Conservation (phyloP, 2,113 vertebrate genomes). For the Piprites chloris region DNA sequence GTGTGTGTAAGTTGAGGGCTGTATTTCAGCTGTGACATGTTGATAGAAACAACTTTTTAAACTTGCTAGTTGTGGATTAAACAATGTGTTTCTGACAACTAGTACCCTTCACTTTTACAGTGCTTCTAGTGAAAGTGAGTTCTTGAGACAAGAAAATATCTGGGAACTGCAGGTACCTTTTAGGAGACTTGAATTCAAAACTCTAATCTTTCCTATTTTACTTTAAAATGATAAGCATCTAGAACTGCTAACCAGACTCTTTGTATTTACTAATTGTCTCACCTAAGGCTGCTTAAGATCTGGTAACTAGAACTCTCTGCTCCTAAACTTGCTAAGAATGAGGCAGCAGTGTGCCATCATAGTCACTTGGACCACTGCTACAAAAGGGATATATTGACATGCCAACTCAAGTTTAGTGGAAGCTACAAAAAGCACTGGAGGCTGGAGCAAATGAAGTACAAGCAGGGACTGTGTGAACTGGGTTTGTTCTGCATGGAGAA, state of each 20-base stretch:
- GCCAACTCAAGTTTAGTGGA: background rate
- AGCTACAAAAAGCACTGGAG: background rate
- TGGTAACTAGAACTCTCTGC: background rate
- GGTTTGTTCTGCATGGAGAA: background rate
- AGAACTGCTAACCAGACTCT: background rate
- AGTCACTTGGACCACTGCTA: background rate
- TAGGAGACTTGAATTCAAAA: background rate
- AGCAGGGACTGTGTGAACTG: background rate
- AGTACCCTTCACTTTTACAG: background rate
- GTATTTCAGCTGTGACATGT: background rate
- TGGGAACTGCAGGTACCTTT: background rate
- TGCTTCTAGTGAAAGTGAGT: background rate
- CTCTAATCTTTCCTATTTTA: background rate
- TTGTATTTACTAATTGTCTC: background rate
- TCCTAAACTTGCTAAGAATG: background rate
- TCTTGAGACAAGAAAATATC: background rate
- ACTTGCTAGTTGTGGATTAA: fast-evolving
- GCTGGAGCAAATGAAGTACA: background rate
- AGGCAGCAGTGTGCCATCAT: background rate
- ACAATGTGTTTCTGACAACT: background rate
- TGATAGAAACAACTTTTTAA: background rate
- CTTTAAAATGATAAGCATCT: background rate
- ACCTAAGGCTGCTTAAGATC: background rate
- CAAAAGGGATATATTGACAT: background rate
- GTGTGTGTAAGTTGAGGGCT: background rate